Evolutionary conservation across 2,888 invertebrate species (phyloP), one percentile per base, ranked within the genome.

Genomic region (Zele albiditarsus): DNA sequence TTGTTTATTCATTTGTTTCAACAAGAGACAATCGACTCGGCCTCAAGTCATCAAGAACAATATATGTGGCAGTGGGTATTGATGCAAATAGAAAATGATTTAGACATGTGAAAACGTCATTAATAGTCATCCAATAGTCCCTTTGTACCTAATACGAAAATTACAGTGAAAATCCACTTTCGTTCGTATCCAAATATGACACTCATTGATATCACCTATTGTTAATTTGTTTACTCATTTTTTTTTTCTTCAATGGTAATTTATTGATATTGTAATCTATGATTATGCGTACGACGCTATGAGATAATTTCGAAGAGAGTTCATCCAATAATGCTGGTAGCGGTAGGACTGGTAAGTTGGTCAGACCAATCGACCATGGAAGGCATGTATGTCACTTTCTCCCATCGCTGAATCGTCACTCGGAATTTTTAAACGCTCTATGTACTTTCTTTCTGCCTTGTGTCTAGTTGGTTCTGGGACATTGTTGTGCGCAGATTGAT

Each of bases 371-470:
- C 16, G 31, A 6, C 53, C 8, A 53, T 68, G 25, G 27, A 68
- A 28, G 12, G 8, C 28, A 68, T 68, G 68, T 68, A 20, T 25
- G 68, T 63, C 63, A 53, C 68, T 68, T 68, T 68, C 68, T 68
- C 68, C 28, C 28, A 68, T 53, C 53, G 8, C 53, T 14, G 20
- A 68, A 23, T 63, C 16, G 33, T 33, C 10, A 63, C 10, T 10
- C 53, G 10, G 20, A 8, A 10, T 31, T 14, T 60, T 60, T 1
- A 60, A 60, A 63, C 38, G 6, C 27, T 38, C 38, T 16, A n/a
- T 20, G 23, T 20, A 38, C 63, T 63, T 63, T 63, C 63, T 38
- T 20, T 31, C 3, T 12, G 23, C 20, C 63, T 5, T 16, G 16
- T 14, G 28, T 31, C 20, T 12, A 63, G 31, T 33, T 38, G 12